These are phyloP conservation scores for Entomobrya proxima DNA, from an alignment of 2,888 invertebrate genomes.

Conservation along the genomic window DNA sequence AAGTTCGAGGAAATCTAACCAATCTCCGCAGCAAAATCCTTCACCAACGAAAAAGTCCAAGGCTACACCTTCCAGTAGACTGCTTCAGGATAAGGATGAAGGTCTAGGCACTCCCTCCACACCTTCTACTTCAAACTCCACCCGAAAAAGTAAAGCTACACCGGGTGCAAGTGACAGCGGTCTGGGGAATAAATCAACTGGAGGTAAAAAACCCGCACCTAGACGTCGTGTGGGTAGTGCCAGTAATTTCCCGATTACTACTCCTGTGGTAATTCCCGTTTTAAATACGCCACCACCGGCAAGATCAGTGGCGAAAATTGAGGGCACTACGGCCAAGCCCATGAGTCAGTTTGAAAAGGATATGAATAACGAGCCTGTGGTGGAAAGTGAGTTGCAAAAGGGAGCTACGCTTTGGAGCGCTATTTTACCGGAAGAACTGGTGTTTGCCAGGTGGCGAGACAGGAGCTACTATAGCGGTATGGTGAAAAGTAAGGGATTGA, in stretches of 20 bases:
- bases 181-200: too few relatives aligned
- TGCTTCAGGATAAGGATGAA: constrained; percentile 8
- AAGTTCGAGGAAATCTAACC: not conserved
- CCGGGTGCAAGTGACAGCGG: constrained; percentile 5
- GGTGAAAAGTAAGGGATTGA: constrained; percentile 80
- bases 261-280: not conserved
- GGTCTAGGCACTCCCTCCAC: constrained; percentile 32
- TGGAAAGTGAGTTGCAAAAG: constrained; percentile 16
- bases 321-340: constrained; percentile 59
- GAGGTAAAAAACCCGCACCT: constrained; percentile 23
- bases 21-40: not conserved
- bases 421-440: constrained; percentile 75
- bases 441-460: constrained; percentile 84
- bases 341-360: constrained; percentile 59
- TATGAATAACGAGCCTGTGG: constrained; percentile 65
- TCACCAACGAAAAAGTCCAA: constrained; percentile 5
- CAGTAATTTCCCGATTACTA: constrained; percentile 54
- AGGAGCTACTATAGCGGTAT: constrained; percentile 83
- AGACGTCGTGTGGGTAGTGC: constrained; percentile 56
- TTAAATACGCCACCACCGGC: constrained; percentile 52
- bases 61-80: not conserved
- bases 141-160: not conserved
- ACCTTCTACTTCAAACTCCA: not conserved
- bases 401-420: constrained; percentile 59
- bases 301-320: constrained; percentile 59